phyloP scores from a whole-genome alignment of 1,140 invertebrate species.

The Brachionus koreanus region DNA sequence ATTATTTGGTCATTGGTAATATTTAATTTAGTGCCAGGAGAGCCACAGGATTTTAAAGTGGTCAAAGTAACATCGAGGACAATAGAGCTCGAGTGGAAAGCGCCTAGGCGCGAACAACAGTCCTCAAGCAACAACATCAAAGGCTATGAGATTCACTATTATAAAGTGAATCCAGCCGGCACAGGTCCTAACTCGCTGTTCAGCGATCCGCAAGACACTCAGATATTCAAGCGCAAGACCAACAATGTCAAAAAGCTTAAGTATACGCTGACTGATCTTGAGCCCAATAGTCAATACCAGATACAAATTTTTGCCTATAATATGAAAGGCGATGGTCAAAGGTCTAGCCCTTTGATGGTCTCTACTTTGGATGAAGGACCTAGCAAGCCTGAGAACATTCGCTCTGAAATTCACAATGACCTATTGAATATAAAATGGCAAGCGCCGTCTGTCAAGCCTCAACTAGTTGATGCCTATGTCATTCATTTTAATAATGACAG shows the following conservation, averaged over 20 bases:
- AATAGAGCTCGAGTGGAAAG: conserved; percentile 36
- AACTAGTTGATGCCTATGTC: neutral
- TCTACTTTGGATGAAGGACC: conserved; percentile 22
- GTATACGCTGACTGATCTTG: conserved; percentile 6
- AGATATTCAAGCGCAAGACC: conserved; percentile 18
- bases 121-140: neutral
- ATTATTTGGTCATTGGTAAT: neutral
- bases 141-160: conserved; percentile 43
- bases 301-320: conserved; percentile 43
- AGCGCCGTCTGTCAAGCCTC: neutral
- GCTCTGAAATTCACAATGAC: conserved; percentile 26
- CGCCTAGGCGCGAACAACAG: neutral
- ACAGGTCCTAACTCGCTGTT: no score
- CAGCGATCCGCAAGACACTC: neutral
- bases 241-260: conserved; percentile 12
- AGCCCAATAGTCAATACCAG: conserved; percentile 21
- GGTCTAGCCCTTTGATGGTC: conserved; percentile 7
- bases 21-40: conserved; percentile 23
- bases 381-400: conserved; percentile 5
- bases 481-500: conserved; percentile 31
- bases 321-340: conserved; percentile 36
- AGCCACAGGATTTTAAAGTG: conserved; percentile 21
- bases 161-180: neutral
- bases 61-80: neutral
- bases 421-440: conserved; percentile 17